phyloP scores from a whole-genome alignment of 2,888 invertebrate genomes.

The Oconnorella tubifera region DNA sequence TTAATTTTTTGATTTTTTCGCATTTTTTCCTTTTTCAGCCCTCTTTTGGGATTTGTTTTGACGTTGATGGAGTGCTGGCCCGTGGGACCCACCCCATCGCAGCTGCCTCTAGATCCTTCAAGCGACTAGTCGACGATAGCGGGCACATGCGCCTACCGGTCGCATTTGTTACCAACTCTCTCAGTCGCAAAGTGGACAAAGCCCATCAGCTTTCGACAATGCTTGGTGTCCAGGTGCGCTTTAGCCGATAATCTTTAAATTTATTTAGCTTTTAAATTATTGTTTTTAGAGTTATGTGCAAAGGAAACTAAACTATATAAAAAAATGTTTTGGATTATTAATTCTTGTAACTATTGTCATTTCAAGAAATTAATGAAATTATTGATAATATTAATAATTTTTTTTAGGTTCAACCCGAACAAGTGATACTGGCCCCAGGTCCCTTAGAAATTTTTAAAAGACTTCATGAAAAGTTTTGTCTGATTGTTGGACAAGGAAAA shows the following conservation, averaged over 20 bases:
- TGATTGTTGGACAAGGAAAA: constrained; percentile 54
- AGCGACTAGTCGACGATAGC: constrained; percentile 44
- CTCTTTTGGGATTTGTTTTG: constrained; percentile 55
- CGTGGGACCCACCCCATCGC: constrained; percentile 49
- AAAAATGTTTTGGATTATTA: neutral
- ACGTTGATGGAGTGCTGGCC: constrained; percentile 55
- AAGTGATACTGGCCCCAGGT: constrained; percentile 53
- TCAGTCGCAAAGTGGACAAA: constrained; percentile 48
- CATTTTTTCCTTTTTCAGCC: no score
- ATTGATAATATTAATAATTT: no score
- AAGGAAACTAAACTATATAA: neutral
- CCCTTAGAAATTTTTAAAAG: constrained; percentile 49
- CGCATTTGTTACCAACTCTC: constrained; percentile 54
- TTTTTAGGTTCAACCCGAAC: constrained; percentile 46
- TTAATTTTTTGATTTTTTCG: no score
- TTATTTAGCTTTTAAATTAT: neutral
- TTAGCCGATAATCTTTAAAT: constrained; percentile 15
- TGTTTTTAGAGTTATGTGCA: neutral
- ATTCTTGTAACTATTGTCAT: neutral
- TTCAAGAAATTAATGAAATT: no score
- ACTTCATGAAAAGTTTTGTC: constrained; percentile 50
- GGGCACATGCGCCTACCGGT: constrained; percentile 50
- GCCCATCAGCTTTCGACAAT: constrained; percentile 49
- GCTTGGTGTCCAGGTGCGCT: constrained; percentile 48
- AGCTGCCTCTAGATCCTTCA: constrained; percentile 44